Evolutionary conservation across 2,888 invertebrate genomes (phyloP), one percentile per base, ranked within the genome.

Genomic region (Eupeodes latifasciatus): DNA sequence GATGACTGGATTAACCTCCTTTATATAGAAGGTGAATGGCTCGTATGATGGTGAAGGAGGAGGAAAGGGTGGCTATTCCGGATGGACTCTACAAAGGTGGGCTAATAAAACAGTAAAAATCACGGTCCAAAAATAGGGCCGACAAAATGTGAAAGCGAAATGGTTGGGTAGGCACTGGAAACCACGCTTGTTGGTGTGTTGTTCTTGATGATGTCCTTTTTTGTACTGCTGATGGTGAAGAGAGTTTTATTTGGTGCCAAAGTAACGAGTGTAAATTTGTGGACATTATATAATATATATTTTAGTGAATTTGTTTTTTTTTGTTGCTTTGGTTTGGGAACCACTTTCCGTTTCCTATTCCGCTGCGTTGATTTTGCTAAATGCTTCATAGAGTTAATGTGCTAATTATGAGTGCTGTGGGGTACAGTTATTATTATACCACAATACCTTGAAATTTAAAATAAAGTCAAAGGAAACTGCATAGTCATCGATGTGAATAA

Each of bases 241-340:
- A 47, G 72, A 47, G 59, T 47, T 81, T 81, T 67, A 76, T 80
- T 55, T 80, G 81, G 88, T 88, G 85, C 85, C 88, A 88, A 81
- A 85, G 85, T 88, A 78, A 81, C 81, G 74, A 85, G 88, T 85
- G 88, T 88, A 88, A 85, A 88, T 88, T 88, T 85, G 85, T 88
- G 74, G 71, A 85, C 81, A 81, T 81, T 74, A 72, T 66, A 14
- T 3, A 19, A 55, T 55, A 61, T 76, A 27, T 57, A 16, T 62
- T 62, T 71, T 67, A 49, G 67, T 62, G 74, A 49, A 66, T 75
- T 75, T 69, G 64, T 76, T 71, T 76, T 71, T 79, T 76, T 76
- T 77, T 78, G 40, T 77, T 78, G 40, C 64, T 81, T 85, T 59
- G 69, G 81, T 53, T 78, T 62, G 84, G 80, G 36, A 27, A 81